Conservation (phyloP, 2,113 vertebrate genomes). For the Clarias macrocephalus region DNA sequence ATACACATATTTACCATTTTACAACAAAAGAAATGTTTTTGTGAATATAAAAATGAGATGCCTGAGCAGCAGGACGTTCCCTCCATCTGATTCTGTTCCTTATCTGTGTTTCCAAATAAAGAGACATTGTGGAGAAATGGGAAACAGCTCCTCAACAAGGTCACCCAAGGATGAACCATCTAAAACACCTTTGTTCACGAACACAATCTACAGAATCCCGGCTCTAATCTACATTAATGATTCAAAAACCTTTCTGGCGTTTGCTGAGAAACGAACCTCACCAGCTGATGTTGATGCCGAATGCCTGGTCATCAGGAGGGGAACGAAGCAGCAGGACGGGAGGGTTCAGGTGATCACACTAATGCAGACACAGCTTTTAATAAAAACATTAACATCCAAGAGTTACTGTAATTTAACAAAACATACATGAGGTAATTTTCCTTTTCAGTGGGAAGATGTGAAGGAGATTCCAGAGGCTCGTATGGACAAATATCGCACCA, state of each 20-base stretch:
- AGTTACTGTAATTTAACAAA: too few species aligned
- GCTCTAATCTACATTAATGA: constrained; percentile 80
- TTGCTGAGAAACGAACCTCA: constrained; percentile 84
- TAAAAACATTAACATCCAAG: background rate
- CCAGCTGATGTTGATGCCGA: constrained; percentile 75
- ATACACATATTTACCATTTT: background rate
- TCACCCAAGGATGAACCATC: constrained; percentile 41
- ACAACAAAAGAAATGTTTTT: background rate
- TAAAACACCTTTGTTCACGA: constrained; percentile 77
- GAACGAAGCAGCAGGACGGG: constrained; percentile 56
- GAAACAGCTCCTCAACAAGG: background rate
- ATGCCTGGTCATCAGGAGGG: constrained; percentile 82
- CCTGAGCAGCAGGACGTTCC: background rate
- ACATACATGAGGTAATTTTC: background rate
- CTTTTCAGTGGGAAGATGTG: constrained; percentile 67
- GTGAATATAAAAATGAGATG: background rate
- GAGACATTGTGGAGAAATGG: background rate
- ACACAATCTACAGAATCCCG: constrained; percentile 85
- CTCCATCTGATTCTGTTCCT: background rate
- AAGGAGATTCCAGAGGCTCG: constrained; percentile 63
- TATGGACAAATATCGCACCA: constrained; percentile 68
- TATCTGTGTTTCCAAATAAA: background rate
- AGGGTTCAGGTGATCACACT: constrained; percentile 72
- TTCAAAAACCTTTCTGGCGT: constrained; percentile 78
- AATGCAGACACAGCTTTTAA: background rate